Conservation (phyloP, 2,888 invertebrate species). For the Eumerus sabulonum region DNA sequence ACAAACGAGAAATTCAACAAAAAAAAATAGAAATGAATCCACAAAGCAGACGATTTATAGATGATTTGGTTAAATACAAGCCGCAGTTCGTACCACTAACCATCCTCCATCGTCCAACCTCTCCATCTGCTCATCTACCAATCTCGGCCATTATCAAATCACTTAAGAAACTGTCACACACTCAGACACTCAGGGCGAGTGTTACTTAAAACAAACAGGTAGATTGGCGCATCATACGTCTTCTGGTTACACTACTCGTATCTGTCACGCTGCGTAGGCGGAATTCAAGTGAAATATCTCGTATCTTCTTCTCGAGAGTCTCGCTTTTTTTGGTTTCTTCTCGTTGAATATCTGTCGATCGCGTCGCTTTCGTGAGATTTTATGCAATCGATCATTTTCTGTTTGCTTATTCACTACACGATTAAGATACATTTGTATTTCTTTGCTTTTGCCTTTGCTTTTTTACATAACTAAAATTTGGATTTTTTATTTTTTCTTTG, state of each 20-base stretch:
- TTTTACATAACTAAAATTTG: conserved; percentile 11
- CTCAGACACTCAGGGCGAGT: conserved; percentile 20
- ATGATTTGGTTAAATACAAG: conserved; percentile 19
- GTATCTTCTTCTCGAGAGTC: conserved; percentile 29
- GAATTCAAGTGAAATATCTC: conserved; percentile 49
- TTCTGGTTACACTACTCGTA: conserved; percentile 3
- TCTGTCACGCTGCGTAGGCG: conserved; percentile 45
- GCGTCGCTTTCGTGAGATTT: conserved; percentile 23
- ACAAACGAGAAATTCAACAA: too few species aligned
- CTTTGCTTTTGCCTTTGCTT: neutral
- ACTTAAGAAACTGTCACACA: conserved; percentile 38
- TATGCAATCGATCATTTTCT: conserved; percentile 41
- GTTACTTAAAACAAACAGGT: conserved; percentile 33
- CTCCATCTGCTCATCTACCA: conserved; percentile 13
- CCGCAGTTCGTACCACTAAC: conserved; percentile 20
- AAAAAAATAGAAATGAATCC: conserved; percentile 2
- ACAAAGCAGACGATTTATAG: conserved; percentile 34
- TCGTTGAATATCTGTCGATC: conserved; percentile 36
- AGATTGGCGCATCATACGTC: conserved; percentile 5
- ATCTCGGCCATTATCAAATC: conserved; percentile 21
- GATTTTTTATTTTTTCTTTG: conserved; percentile 68
- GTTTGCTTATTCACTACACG: conserved; percentile 35
- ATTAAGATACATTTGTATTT: conserved; percentile 2
- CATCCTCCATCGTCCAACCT: conserved; percentile 11
- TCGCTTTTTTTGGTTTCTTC: neutral